Evolutionary conservation across 2,888 invertebrate genomes (phyloP).

Genomic region (Hedya salicella): DNA sequence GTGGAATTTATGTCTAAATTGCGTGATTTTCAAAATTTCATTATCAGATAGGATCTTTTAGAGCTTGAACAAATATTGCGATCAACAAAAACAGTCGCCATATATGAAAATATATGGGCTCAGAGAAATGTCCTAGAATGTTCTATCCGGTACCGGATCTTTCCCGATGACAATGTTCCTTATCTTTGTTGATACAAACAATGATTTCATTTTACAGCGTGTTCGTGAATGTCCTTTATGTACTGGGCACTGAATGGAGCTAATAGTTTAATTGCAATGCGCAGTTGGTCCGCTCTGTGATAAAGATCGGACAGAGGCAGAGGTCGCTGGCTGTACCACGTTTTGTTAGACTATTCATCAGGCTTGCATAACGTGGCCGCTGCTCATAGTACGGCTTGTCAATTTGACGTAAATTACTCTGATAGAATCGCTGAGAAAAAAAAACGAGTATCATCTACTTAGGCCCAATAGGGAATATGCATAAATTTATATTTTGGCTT

Average conservation of each 20-base stretch:
- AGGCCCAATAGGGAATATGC: too few species aligned
- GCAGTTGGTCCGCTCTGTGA: conserved; percentile 60
- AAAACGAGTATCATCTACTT: too few species aligned
- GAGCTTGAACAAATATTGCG: too few species aligned
- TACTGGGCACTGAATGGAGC: conserved; percentile 45
- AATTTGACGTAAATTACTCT: too few species aligned
- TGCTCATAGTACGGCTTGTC: conserved; percentile 52
- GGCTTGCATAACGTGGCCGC: conserved; percentile 60
- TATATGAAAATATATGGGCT: too few species aligned
- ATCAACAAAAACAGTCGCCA: too few species aligned
- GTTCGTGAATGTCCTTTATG: conserved; percentile 54
- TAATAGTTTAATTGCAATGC: conserved; percentile 73
- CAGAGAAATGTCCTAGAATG: too few species aligned
- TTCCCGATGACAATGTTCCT: not conserved
- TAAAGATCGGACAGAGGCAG: conserved; percentile 72
- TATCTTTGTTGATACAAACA: not conserved
- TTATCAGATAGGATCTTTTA: too few species aligned
- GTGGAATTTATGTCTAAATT: too few species aligned
- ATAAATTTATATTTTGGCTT: too few species aligned
- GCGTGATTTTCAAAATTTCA: too few species aligned
- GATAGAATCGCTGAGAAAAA: too few species aligned
- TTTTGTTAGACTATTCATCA: conserved; percentile 69
- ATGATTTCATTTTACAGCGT: conserved; percentile 32
- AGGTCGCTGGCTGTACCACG: conserved; percentile 67
- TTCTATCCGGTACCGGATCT: not conserved